Evolutionary conservation across 2,888 invertebrate genomes (phyloP).

Genomic region (Polyommatus iphigenia): DNA sequence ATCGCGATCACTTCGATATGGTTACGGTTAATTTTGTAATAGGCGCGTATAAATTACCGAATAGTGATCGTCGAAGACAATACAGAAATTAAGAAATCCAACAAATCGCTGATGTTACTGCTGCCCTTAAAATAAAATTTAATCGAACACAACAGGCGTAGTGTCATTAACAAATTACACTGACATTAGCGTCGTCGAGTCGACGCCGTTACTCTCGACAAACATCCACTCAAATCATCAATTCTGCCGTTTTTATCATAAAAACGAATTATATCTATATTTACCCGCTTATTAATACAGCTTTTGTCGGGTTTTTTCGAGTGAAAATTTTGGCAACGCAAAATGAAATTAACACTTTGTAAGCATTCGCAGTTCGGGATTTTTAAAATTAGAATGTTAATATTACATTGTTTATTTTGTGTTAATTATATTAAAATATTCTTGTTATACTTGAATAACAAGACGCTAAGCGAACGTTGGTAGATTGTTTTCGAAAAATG

Average conservation of each 20-base stretch:
- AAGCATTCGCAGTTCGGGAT: background rate
- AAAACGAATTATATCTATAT: slow-evolving; percentile 12
- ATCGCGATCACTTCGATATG: background rate
- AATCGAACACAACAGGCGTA: slow-evolving; percentile 31
- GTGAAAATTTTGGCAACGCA: background rate
- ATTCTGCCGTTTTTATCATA: slow-evolving; percentile 7
- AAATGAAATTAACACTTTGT: slow-evolving; percentile 1
- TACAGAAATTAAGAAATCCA: slow-evolving; percentile 34
- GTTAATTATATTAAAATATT: no score
- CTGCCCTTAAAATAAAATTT: slow-evolving; percentile 38
- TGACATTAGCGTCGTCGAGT: slow-evolving; percentile 2
- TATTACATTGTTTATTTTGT: no score
- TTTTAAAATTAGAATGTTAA: background rate
- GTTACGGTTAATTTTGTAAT: background rate
- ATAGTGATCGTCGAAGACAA: background rate
- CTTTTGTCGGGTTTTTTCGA: background rate
- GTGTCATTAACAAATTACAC: slow-evolving; percentile 42
- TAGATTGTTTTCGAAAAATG: no score
- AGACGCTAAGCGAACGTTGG: no score
- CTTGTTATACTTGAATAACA: no score
- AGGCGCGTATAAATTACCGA: background rate
- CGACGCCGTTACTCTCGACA: slow-evolving; percentile 7
- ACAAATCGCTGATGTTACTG: slow-evolving; percentile 35
- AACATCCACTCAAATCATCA: slow-evolving; percentile 14
- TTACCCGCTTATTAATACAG: background rate